Base-by-base conservation (phyloP, 2,888 invertebrate species). In the Palloptera scutellata region DNA sequence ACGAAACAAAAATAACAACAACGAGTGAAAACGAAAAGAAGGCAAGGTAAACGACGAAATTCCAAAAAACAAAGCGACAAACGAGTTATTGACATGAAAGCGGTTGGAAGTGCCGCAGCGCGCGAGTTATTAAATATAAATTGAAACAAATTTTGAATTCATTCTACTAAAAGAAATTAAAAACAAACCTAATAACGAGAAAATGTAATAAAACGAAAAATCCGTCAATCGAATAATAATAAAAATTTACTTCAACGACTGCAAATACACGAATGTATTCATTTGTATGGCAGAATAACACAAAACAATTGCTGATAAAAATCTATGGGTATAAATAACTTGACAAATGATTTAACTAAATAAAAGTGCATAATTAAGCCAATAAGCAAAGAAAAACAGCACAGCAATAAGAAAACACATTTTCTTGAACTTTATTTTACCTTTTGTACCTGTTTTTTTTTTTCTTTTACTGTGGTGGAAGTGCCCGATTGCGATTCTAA, bases 61-160 rank as follows among this genome's bases (percentile, higher is more conserved):
- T 70, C 65, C 70, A 63, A 51, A 58, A 67, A 65, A 71, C 72
- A 66, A 74, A 70, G 64, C 65, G 58, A 67, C 75, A 77, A 76
- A 76, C 76, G 75, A 77, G 77, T 77, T 74, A 72, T 75, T 75
- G 74, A 73, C 73, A 75, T 75, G 75, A 74, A 69, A 71, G 75
- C 73, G 75, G 72, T 68, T 71, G 70, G 74, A 66, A 57, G 66
- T 51, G 53, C 13, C 43, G 53, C 13, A 54, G 30, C 60, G 66
- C 66, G 53, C 66, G 60, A 57, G 71, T 57, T 69, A 4, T 30
- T 4, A 30, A 30, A 30, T 30, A 30, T 30, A 4, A 30, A 30
- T 30, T 30, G 30, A 30, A 30, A 30, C 2, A 30, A 30, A 30
- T 30, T 30, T 30, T 2, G 6, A 30, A 4, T 30, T 30, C 6